Base-by-base conservation (phyloP, 2,797 vertebrate species). In the Crocodylus rhombifer region DNA sequence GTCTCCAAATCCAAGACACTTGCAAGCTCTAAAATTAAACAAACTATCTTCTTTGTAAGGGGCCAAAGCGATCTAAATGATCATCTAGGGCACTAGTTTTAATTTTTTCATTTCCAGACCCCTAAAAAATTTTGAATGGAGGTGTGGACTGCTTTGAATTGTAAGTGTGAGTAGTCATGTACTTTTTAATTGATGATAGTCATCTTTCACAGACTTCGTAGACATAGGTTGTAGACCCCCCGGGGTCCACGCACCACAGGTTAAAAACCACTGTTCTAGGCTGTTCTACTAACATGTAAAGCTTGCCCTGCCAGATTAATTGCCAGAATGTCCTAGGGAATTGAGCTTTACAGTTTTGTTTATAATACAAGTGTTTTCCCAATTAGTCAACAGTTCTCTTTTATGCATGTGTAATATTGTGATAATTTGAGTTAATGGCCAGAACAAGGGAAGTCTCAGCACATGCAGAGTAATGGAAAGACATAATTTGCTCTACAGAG, bases 331-430 rank as follows among this genome's bases (percentile, higher is more conserved):
- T 58, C 73, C 17, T 36, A 76, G 76, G n/a, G 90, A 69, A 78
- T 7, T 64, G 16, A 76, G 21, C 28, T 67, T 91, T 79, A 61
- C 25, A 88, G 82, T 28, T 82, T 51, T 61, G 14, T 65, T 65
- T 65, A 65, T 65, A 65, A 65, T 6, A 30, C n/a, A 42, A 64
- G 6, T 1, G 1, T 16, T 64, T 86, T 78, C 55, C 69, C 51
- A 6, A 78, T 33, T 0, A 74, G 33, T 0, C 81, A 51, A 58
- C n/a, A 82, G 57, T 20, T 14, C 76, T 9, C 4, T 33, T 74
- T 67, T 79, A 16, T 14, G 12, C 7, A 1, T 3, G 26, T 0
- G 0, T 60, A 69, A 63, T n/a, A 91, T 36, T 56, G 5, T 2
- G 42, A 3, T 26, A 80, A 76, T 87, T 56, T 56, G 2, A 91